A percentile compares a stretch with the other conserved stretches of the same genome.
phyloP scores from a whole-genome alignment of 2,113 vertebrate genomes.

The Ia io region DNA sequence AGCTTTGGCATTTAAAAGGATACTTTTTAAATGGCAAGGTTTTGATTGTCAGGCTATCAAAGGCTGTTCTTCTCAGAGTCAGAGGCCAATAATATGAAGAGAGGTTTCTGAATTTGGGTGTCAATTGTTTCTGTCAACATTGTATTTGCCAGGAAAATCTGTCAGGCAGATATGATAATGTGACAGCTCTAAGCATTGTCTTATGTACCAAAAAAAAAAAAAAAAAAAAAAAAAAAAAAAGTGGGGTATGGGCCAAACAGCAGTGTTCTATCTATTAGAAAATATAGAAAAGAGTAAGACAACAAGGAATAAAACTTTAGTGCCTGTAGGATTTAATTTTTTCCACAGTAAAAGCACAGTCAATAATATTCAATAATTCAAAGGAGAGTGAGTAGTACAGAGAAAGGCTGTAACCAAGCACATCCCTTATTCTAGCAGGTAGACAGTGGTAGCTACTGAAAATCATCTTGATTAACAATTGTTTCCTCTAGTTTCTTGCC shows the following conservation, averaged over 20 bases:
- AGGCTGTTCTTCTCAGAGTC: constrained; percentile 53
- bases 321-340: constrained; percentile 25
- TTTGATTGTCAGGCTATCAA: constrained; percentile 48
- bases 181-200: constrained; percentile 37
- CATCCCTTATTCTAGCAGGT: not conserved
- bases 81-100: constrained; percentile 59
- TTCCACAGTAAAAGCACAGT: constrained; percentile 22
- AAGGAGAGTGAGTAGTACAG: not conserved
- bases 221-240: too few species aligned
- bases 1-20: constrained; percentile 8
- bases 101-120: constrained; percentile 41
- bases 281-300: not conserved
- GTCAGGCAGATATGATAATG: constrained; percentile 67
- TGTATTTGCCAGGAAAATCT: constrained; percentile 58
- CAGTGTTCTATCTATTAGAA: not conserved
- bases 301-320: constrained; percentile 21
- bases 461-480: not conserved
- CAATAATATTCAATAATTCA: constrained; percentile 43
- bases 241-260: not conserved
- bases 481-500: not conserved
- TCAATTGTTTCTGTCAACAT: constrained; percentile 60
- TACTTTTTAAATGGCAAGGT: constrained; percentile 34
- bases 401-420: not conserved
- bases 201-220: not conserved
- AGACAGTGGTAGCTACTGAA: not conserved